Evolutionary conservation across 2,888 invertebrate species (phyloP), one percentile per base, ranked within the genome.

Genomic region (Dynastes tityus): DNA sequence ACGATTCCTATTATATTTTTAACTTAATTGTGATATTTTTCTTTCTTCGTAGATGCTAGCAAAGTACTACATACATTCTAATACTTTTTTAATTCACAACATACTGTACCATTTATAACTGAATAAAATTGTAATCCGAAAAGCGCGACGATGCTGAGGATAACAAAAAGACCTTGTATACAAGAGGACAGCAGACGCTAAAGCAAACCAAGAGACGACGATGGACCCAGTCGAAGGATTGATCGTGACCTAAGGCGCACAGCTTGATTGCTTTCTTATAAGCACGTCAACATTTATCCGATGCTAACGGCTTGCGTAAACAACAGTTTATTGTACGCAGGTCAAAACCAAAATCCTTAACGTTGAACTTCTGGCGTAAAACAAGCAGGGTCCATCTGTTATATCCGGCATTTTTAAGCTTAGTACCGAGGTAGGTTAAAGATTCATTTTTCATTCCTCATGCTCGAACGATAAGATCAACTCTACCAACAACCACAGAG

Each of bases 221-320:
- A 37, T 45, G 49, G 49, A 49, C 40, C 49, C 53, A 51, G 51
- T 32, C 67, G 64, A 68, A 78, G 79, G 81, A 83, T 83, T 83
- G 83, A 83, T 83, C 84, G 84, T 80, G 89, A 82, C 84, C 83
- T 82, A 83, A 83, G 85, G 84, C 85, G 80, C 81, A 88, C 88
- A 88, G 89, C 89, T 89, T 90, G 90, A 90, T 91, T 91, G 91
- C 90, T 91, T 90, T 89, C 89, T 86, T 86, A 86, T 85, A 84
- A 86, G 85, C 83, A 85, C 83, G 85, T 85, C 85, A 85, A 85
- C 84, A 84, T 85, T 83, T 84, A 85, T 85, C 83, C 83, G 81
- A 83, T 81, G 83, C 83, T 85, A 84, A 84, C 84, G 84, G 82
- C 81, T 81, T 83, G 80, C 84, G 84, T 84, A 85, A 85, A 85